These are phyloP conservation scores for Sylvicola cinctus DNA, from an alignment of 2,888 invertebrate genomes.

Conservation along the genomic window DNA sequence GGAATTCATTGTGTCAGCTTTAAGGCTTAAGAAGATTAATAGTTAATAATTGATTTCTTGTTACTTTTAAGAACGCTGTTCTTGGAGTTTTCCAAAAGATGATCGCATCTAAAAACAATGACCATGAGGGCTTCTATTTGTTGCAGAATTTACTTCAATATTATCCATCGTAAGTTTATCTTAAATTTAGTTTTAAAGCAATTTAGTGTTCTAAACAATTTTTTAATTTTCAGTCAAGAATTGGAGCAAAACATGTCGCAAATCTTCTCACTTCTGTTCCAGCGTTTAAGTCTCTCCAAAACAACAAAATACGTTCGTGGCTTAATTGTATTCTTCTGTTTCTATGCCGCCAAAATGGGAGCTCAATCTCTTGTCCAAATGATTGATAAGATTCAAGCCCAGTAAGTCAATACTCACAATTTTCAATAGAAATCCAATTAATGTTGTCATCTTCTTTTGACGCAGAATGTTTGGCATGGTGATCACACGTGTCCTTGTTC, in stretches of 20 bases:
- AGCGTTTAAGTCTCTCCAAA: conserved; percentile 77
- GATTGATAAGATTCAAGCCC: conserved; percentile 67
- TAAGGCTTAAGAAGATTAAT: no score
- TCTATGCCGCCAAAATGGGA: conserved; percentile 67
- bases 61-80: conserved; percentile 41
- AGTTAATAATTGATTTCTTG: no score
- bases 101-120: conserved; percentile 84
- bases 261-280: conserved; percentile 81
- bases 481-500: conserved; percentile 65
- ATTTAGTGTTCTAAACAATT: conserved; percentile 3
- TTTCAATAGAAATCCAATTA: conserved; percentile 4
- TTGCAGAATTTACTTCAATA: conserved; percentile 69
- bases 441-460: conserved; percentile 9
- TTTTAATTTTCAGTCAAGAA: conserved; percentile 34
- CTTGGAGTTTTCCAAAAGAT: conserved; percentile 93
- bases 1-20: no score
- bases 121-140: conserved; percentile 89
- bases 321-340: conserved; percentile 75
- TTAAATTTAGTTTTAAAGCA: conserved; percentile 4
- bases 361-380: conserved; percentile 51
- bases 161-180: conserved; percentile 50
- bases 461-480: conserved; percentile 90
- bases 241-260: conserved; percentile 64
- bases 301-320: conserved; percentile 88
- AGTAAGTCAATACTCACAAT: conserved; percentile 32